These are phyloP conservation scores for Halictus ligatus DNA, from an alignment of 2,888 invertebrate species.

Conservation along the genomic window DNA sequence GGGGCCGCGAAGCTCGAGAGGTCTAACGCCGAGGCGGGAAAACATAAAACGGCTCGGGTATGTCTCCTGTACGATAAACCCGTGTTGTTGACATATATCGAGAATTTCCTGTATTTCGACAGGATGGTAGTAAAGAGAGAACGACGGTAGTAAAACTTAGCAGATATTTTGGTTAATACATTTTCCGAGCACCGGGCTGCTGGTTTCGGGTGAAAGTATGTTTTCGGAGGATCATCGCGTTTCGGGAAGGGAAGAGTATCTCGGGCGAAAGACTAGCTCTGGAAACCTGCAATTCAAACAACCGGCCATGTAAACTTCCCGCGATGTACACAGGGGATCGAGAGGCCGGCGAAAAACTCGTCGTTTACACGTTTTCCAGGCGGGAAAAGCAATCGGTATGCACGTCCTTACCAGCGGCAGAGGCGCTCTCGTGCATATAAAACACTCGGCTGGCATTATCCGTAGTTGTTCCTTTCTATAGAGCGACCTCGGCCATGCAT, in stretches of 20 bases:
- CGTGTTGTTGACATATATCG: too few species aligned
- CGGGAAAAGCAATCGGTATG: conserved; percentile 58
- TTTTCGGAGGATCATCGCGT: too few species aligned
- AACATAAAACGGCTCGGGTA: too few species aligned
- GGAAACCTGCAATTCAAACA: neutral
- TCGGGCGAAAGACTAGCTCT: neutral
- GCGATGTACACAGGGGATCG: conserved; percentile 13
- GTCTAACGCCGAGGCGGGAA: too few species aligned
- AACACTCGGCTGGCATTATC: conserved; percentile 50
- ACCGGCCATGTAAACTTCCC: conserved; percentile 6
- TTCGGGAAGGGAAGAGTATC: neutral
- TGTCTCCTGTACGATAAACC: too few species aligned
- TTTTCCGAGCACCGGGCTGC: too few species aligned
- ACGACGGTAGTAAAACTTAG: too few species aligned
- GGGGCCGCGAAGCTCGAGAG: too few species aligned
- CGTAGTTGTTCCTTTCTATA: conserved; percentile 49
- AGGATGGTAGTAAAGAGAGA: too few species aligned
- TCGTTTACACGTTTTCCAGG: conserved; percentile 54
- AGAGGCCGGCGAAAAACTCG: conserved; percentile 25
- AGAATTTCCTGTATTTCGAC: too few species aligned
- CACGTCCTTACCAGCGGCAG: conserved; percentile 25
- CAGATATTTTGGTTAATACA: too few species aligned
- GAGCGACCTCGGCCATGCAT: conserved; percentile 17
- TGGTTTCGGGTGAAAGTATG: neutral
- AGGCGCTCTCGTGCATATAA: conserved; percentile 57